phyloP scores from a whole-genome alignment of 2,113 vertebrate genomes.

The Bubo scandiacus region DNA sequence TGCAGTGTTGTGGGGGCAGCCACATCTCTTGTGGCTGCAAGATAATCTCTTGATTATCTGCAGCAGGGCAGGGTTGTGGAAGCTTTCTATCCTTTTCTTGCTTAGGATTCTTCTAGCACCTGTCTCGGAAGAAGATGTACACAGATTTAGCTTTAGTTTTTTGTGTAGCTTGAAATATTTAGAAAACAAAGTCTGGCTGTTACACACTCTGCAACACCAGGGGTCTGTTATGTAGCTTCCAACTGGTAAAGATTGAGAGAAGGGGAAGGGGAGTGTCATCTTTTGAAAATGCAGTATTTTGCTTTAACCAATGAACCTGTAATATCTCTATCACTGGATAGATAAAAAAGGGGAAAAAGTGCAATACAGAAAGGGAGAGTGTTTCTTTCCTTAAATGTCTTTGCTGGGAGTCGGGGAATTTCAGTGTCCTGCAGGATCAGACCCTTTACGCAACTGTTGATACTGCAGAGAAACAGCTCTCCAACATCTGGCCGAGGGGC shows the following conservation, averaged over 20 bases:
- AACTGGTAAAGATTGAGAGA: not conserved
- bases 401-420: not conserved
- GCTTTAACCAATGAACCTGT: not conserved
- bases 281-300: not conserved
- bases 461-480: not conserved
- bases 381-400: not conserved
- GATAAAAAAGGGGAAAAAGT: not conserved
- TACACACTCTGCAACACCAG: not conserved
- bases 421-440: not conserved
- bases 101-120: not conserved
- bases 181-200: not conserved
- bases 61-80: not conserved
- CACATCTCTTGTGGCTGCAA: not conserved
- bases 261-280: not conserved
- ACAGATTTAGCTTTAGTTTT: not conserved
- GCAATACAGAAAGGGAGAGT: not conserved
- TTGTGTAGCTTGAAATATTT: not conserved
- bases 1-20: not conserved
- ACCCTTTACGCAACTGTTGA: not conserved
- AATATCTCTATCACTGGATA: not conserved
- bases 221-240: not conserved
- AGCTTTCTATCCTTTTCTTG: not conserved
- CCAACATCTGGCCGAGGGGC: not conserved
- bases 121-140: not conserved
- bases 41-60: no score